These are phyloP conservation scores for Stomatorhinus ivindoensis DNA, from an alignment of 2,113 vertebrate species.

Conservation along the genomic window DNA sequence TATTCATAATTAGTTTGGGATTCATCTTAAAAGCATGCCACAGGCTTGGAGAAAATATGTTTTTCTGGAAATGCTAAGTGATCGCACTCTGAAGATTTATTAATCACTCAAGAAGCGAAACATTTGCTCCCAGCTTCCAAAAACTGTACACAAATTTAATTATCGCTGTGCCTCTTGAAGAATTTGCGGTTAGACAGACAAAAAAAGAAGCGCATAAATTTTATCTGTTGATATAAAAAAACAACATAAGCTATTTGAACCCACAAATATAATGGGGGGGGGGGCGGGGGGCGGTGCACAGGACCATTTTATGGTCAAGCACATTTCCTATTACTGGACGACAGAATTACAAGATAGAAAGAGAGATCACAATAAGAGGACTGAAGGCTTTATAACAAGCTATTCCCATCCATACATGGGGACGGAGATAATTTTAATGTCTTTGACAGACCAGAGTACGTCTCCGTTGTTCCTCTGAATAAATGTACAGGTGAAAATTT, in stretches of 20 bases:
- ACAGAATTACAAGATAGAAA: background rate
- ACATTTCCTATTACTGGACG: background rate
- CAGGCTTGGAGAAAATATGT: background rate
- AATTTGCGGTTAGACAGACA: background rate
- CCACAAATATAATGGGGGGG: background rate
- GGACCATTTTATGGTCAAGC: background rate
- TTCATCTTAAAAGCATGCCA: slow-evolving; percentile 16
- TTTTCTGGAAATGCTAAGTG: background rate
- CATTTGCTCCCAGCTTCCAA: background rate
- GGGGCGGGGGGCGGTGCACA: background rate
- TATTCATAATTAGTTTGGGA: slow-evolving; percentile 24
- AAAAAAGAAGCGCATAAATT: background rate
- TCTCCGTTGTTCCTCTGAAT: background rate
- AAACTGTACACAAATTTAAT: background rate
- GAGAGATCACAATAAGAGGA: background rate
- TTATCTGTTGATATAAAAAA: background rate
- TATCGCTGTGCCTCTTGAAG: background rate
- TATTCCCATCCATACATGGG: background rate
- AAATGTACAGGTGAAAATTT: background rate
- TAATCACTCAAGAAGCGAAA: slow-evolving; percentile 8
- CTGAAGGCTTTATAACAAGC: background rate
- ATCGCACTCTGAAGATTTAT: slow-evolving; percentile 4
- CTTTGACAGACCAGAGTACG: background rate
- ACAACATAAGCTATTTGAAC: background rate
- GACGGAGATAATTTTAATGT: background rate